Conservation (phyloP, 2,113 vertebrate genomes). For the Tragelaphus strepsiceros region DNA sequence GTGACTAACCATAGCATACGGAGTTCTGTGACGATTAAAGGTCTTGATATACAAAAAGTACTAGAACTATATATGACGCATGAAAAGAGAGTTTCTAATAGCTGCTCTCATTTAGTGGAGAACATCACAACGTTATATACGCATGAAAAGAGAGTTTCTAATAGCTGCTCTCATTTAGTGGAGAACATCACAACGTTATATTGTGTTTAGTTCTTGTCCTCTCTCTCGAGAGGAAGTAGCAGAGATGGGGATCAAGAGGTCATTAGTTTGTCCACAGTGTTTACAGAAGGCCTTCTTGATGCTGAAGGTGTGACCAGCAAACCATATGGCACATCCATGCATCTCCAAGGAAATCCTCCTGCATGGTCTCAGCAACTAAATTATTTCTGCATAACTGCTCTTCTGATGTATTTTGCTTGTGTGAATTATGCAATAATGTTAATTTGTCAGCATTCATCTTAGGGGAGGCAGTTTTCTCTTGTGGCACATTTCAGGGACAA, state of each 20-base stretch:
- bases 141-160: no score
- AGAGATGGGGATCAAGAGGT: background rate
- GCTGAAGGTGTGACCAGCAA: background rate
- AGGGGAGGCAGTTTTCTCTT: background rate
- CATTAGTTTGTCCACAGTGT: background rate
- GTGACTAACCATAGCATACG: background rate
- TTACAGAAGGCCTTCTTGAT: background rate
- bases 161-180: background rate
- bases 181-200: background rate
- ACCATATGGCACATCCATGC: background rate
- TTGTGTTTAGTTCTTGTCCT: background rate
- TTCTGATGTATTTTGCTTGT: background rate
- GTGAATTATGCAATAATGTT: background rate
- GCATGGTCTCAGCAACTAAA: background rate
- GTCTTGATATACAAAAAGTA: background rate
- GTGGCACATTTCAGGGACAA: background rate
- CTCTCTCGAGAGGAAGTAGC: background rate
- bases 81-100: no score
- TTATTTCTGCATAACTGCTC: background rate
- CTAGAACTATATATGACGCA: no score
- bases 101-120: background rate
- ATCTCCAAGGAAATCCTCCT: background rate
- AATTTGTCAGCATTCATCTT: background rate
- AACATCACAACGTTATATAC: no score
- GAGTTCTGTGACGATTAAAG: background rate